These are phyloP conservation scores for Trichonephila clavipes DNA, from an alignment of 1,140 invertebrate species.

Conservation along the genomic window DNA sequence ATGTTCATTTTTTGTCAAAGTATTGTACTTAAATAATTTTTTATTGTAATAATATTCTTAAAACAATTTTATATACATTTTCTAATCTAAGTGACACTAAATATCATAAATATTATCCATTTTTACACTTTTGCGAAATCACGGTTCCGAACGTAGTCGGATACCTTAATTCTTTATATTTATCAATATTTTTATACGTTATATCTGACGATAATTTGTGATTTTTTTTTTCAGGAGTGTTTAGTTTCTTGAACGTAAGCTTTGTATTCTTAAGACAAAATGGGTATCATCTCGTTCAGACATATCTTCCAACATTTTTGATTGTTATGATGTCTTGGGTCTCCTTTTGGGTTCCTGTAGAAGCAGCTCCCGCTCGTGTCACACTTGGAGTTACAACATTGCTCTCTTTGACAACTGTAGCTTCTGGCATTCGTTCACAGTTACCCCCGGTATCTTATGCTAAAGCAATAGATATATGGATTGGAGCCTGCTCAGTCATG, in stretches of 20 bases:
- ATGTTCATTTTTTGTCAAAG: too few species aligned
- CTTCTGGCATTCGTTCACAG: slow-evolving; percentile 79
- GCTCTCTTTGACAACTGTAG: slow-evolving; percentile 79
- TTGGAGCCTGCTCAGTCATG: slow-evolving; percentile 80
- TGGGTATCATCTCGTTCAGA: slow-evolving; percentile 94
- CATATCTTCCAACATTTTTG: slow-evolving; percentile 93
- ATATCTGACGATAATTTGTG: background rate
- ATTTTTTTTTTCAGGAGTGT: slow-evolving; percentile 72
- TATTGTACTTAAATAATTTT: too few species aligned
- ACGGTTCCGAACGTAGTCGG: too few species aligned
- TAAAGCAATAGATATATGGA: slow-evolving; percentile 81
- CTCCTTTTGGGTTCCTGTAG: slow-evolving; percentile 93
- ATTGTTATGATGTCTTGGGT: slow-evolving; percentile 94
- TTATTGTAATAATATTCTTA: too few species aligned
- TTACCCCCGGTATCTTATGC: slow-evolving; percentile 80
- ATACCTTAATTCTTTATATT: too few species aligned
- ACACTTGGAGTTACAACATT: slow-evolving; percentile 80
- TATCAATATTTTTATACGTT: too few species aligned
- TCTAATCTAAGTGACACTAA: too few species aligned
- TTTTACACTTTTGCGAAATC: too few species aligned
- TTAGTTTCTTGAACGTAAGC: slow-evolving; percentile 78
- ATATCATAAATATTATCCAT: too few species aligned
- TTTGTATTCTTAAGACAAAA: slow-evolving; percentile 78
- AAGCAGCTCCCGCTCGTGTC: slow-evolving; percentile 87
- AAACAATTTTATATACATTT: too few species aligned